These are phyloP conservation scores for Amphipyra berbera DNA, from an alignment of 2,888 invertebrate species.

Conservation along the genomic window DNA sequence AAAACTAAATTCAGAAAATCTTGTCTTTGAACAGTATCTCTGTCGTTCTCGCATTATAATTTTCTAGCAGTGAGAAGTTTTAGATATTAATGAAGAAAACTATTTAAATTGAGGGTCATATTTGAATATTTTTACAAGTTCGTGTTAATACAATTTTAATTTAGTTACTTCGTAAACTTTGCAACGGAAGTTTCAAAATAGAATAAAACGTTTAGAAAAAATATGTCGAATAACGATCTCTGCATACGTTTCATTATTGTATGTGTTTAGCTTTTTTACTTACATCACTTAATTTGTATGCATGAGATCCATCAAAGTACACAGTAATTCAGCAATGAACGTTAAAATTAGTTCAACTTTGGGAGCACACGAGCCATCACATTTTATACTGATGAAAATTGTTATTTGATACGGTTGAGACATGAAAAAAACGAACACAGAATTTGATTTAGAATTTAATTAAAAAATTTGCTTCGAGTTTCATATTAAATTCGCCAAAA, in stretches of 20 bases:
- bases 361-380: too few species aligned
- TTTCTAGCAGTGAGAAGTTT: constrained; percentile 25
- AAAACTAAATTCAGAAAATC: constrained; percentile 53
- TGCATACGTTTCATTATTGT: too few species aligned
- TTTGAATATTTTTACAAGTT: constrained; percentile 28
- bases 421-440: constrained; percentile 8
- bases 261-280: too few species aligned
- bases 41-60: constrained; percentile 42
- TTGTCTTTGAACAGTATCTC: constrained; percentile 37
- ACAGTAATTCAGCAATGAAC: too few species aligned
- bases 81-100: constrained; percentile 25
- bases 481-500: constrained; percentile 16
- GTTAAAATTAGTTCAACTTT: too few species aligned
- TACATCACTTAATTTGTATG: too few species aligned
- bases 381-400: background rate
- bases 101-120: constrained; percentile 28
- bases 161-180: background rate
- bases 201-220: background rate
- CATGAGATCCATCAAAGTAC: too few species aligned
- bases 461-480: constrained; percentile 27
- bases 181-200: background rate
- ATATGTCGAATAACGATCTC: background rate
- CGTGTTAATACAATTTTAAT: background rate
- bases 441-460: constrained; percentile 23
- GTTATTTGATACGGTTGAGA: constrained; percentile 17